Base-by-base conservation (phyloP, 2,888 invertebrate species). In the Polydrusus pterygomalis region DNA sequence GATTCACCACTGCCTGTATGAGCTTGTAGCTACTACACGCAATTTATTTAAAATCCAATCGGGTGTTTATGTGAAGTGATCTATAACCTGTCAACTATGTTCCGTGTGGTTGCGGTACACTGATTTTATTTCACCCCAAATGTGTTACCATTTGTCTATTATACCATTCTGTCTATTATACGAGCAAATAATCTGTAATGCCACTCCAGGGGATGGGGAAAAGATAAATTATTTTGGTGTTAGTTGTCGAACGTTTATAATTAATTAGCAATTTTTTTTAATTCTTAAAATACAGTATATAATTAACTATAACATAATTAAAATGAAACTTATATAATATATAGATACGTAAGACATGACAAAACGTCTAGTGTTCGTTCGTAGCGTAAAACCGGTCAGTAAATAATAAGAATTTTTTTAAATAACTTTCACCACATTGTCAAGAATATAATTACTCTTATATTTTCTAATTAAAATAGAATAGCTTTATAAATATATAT, bases 101-200 rank as follows among this genome's bases (percentile, higher is more conserved):
- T 45, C 45, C 15, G 15, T 17, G 49, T 8, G 45, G 45, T 30
- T 45, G 9, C 45, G 64, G 49, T 47, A 64, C 64, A 64, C 10
- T 15, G 64, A 64, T 45, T 64, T 47, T 64, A 64, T 15, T 64
- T 64, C 49, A 64, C 64, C 64, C 45, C 30, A 64, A 45, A 64
- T 49, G 64, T 64, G 64, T 45, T 64, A 64, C 47, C 30, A 64
- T 64, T 47, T 64, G 49, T 64, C 64, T 30, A 45, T 34, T 64
- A 64, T 49, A 38, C 15, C 58, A 60, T 15, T 38, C 6, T 15
- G 38, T 38, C 15, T 17, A 7, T 17, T 18, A 38, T 34, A 34
- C 18, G 34, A 60, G 58, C 58, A 60, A 38, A 60, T 38, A 60
- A 38, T 60, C 38, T 17, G 58, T 60, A 38, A 60, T 60, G 38